Base-by-base conservation (phyloP, 2,113 vertebrate genomes). In the Coturnix japonica region DNA sequence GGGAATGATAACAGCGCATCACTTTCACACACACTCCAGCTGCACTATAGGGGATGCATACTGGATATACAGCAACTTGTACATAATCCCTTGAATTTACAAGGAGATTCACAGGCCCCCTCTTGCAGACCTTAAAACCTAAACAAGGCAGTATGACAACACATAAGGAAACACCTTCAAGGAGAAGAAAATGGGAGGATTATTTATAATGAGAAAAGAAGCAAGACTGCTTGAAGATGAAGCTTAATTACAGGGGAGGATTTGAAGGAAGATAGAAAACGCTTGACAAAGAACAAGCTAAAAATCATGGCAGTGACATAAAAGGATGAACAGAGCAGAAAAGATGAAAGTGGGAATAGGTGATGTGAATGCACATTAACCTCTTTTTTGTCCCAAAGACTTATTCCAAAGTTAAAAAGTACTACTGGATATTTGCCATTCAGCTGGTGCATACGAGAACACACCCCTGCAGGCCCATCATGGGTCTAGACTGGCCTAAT, bases 401-500 rank as follows among this genome's bases (percentile, higher is more conserved):
- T 85, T 67, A 43, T 56, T 95, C 59, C 66, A 82, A 93, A 95
- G 92, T 81, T 91, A 47, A 95, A 93, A 93, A 91, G 90, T 79
- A 75, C 89, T 89, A 80, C 89, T 96, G 94, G 93, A 93, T 94
- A 91, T 94, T 94, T 96, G 95, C 95, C 95, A 95, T 81, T 84
- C 70, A 63, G n/a, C 78, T 81, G 85, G 77, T 93, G 92, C 92
- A 94, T 86, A 66, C 0, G 33, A 89, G 86, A 92, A 93, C 83
- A 87, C 85, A 95, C 85, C 91, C 95, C 94, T 95, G 89, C 91
- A 95, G 95, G 87, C 95, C 91, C 89, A 96, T 97, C 95, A 78
- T 84, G 72, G 84, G 23, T 71, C 91, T 95, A 96, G 95, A 96
- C 93, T 96, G 94, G 78, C 91, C 89, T 94, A 91, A 96, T 97